These are phyloP conservation scores for Pipistrellus kuhlii DNA, from an alignment of 2,797 vertebrate species.

Conservation along the genomic window DNA sequence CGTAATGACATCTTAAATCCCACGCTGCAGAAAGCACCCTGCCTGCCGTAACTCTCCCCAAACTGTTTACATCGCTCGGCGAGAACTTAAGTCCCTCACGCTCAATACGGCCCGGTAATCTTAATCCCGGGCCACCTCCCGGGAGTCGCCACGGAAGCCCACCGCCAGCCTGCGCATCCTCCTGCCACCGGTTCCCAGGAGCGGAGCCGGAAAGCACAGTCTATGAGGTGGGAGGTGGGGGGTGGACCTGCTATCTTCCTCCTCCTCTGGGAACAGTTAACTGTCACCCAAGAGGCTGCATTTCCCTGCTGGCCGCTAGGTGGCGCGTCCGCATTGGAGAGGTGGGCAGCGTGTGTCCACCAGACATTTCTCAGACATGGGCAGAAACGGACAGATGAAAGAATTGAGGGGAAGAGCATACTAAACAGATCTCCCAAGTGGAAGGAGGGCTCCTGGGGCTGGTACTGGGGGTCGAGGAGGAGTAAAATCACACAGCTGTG, in stretches of 20 bases:
- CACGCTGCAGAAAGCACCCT: not conserved
- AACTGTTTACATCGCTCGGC: not conserved
- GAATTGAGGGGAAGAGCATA: not conserved
- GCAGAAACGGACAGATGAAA: not conserved
- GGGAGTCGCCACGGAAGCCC: not conserved
- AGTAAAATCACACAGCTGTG: not conserved
- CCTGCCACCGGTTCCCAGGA: constrained; percentile 9
- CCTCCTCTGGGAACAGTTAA: not conserved
- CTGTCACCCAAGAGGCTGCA: not conserved
- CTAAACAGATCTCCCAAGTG: not conserved
- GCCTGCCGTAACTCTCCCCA: not conserved
- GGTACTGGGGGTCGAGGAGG: too few species aligned
- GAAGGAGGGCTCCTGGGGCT: not conserved
- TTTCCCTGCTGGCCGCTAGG: constrained; percentile 67
- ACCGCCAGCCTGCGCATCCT: not conserved
- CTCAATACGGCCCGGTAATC: not conserved
- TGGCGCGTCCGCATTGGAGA: constrained; percentile 16
- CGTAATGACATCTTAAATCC: not conserved
- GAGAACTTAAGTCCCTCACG: not conserved
- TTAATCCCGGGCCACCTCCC: not conserved
- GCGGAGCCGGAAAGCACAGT: not conserved
- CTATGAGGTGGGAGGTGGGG: too few species aligned
- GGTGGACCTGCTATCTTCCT: not conserved
- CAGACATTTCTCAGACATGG: not conserved
- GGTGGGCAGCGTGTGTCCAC: not conserved